Conservation (phyloP, 92 coral and sea anemone species). For the Phenganax stokvisi region DNA sequence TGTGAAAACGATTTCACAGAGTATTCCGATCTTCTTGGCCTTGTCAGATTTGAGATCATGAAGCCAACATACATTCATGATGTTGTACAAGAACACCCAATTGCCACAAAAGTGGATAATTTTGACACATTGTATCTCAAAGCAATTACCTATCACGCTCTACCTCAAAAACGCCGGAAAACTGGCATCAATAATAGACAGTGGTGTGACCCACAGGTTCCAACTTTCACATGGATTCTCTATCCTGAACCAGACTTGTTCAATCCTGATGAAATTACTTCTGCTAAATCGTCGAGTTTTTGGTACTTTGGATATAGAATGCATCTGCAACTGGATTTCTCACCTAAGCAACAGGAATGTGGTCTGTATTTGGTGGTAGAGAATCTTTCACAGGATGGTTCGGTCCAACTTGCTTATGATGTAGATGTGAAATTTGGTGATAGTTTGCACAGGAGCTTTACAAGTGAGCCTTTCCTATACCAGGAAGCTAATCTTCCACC, state of each 20-base stretch:
- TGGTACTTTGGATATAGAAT: constrained; percentile 5
- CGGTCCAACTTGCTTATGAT: constrained; percentile 6
- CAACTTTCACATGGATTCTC: constrained; percentile 12
- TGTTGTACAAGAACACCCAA: constrained; percentile 1
- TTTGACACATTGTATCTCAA: not conserved
- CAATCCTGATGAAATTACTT: not conserved
- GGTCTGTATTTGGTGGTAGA: constrained; percentile 11
- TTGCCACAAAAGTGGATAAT: constrained; percentile 1
- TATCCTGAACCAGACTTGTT: constrained; percentile 18
- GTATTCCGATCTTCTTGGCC: constrained; percentile 51
- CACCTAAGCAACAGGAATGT: not conserved
- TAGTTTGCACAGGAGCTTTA: constrained; percentile 23
- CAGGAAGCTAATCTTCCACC: not conserved
- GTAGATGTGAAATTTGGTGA: constrained; percentile 26
- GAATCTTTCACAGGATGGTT: constrained; percentile 10
- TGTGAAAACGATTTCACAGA: not conserved
- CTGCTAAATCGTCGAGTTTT: constrained; percentile 2
- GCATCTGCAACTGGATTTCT: constrained; percentile 12
- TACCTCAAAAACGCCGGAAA: constrained; percentile 5
- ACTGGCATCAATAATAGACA: not conserved
- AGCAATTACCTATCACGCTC: constrained; percentile 2
- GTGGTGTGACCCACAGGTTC: not conserved
- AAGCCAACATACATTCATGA: constrained; percentile 48
- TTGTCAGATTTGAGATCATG: constrained; percentile 77
- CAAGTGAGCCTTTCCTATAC: constrained; percentile 8